Percentiles rank a stretch among this genome's conserved stretches.
Evolutionary conservation across 2,888 invertebrate species (phyloP).

Genomic region (Brachylomia viminalis): DNA sequence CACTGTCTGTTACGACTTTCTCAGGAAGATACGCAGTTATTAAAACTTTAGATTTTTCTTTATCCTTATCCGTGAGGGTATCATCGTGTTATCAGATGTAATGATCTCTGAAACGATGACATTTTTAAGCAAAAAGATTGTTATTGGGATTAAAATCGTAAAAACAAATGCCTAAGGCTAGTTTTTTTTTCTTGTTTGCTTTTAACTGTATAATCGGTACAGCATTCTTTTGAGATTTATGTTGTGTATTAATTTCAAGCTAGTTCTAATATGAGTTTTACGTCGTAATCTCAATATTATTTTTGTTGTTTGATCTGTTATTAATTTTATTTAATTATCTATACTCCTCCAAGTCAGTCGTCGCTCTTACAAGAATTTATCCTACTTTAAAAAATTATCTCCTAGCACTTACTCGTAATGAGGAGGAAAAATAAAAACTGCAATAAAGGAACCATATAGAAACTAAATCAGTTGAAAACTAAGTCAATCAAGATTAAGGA

Average conservation of each 20-base stretch:
- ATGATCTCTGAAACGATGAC: conserved; percentile 50
- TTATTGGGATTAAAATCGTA: conserved; percentile 55
- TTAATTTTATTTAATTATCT: neutral
- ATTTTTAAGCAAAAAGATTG: conserved; percentile 60
- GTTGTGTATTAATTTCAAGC: neutral
- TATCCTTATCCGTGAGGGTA: conserved; percentile 45
- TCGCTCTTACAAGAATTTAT: neutral
- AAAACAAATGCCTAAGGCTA: conserved; percentile 46
- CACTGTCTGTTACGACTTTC: conserved; percentile 39
- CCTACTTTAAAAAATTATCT: too few species aligned
- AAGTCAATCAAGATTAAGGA: neutral
- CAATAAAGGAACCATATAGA: neutral
- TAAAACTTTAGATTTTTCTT: conserved; percentile 42
- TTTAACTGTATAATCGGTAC: conserved; percentile 34
- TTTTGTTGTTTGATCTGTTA: neutral
- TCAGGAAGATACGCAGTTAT: conserved; percentile 41
- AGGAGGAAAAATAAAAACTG: neutral
- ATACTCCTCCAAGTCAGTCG: neutral
- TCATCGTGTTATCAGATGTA: conserved; percentile 39
- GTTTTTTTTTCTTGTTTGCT: conserved; percentile 29
- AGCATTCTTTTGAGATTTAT: conserved; percentile 34
- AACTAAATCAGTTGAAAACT: neutral
- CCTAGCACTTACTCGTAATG: too few species aligned
- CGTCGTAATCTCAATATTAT: neutral
- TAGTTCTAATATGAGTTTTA: neutral